Evolutionary conservation across 2,888 invertebrate species (phyloP).

Genomic region (Steinernema scapterisci): DNA sequence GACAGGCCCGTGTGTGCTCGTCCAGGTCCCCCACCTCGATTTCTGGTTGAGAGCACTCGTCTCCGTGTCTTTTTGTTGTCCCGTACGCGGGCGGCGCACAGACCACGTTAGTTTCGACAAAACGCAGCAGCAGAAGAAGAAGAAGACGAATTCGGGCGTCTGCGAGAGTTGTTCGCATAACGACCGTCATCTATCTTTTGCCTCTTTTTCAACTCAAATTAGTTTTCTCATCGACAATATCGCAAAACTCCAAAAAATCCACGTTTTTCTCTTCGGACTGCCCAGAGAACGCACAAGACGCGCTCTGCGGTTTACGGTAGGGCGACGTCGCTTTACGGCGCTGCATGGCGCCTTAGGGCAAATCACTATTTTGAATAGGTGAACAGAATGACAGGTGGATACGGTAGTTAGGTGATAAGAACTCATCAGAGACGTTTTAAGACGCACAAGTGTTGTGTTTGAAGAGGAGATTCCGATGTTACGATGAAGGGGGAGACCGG

Average conservation of each 20-base stretch:
- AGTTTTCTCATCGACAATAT: slow-evolving; percentile 2
- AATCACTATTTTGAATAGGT: too few relatives aligned
- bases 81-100: slow-evolving; percentile 5
- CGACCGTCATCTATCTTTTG: slow-evolving; percentile 27
- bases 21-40: slow-evolving; percentile 26
- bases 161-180: slow-evolving; percentile 12
- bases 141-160: slow-evolving; percentile 25
- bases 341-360: too few relatives aligned
- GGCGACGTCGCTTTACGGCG: too few relatives aligned
- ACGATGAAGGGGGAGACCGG: too few relatives aligned
- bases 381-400: too few relatives aligned
- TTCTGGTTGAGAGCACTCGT: slow-evolving; percentile 29
- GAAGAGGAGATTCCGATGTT: too few relatives aligned
- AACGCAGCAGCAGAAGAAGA: too few relatives aligned
- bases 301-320: background rate
- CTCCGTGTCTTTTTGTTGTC: slow-evolving; percentile 13
- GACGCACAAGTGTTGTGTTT: too few relatives aligned
- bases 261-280: background rate
- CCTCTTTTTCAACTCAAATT: slow-evolving; percentile 22
- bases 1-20: slow-evolving; percentile 18
- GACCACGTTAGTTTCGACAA: too few relatives aligned
- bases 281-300: too few relatives aligned
- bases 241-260: slow-evolving; percentile 17
- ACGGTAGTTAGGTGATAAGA: too few relatives aligned
- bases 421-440: too few relatives aligned